These are phyloP conservation scores for Dryomyza anilis DNA, from an alignment of 2,888 invertebrate genomes.

Conservation along the genomic window DNA sequence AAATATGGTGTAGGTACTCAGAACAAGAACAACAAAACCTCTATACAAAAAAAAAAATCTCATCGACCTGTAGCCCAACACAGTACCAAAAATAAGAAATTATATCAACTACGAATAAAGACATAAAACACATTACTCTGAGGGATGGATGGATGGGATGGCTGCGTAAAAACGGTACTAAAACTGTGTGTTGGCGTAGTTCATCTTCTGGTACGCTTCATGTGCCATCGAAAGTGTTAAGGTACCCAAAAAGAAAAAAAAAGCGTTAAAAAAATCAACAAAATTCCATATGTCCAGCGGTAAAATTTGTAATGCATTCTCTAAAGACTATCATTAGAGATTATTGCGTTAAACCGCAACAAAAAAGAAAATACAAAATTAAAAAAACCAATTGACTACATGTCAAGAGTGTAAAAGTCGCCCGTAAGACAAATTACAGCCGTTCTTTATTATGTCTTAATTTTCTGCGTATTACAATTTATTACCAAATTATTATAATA, in stretches of 20 bases:
- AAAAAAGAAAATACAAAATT: too few species aligned
- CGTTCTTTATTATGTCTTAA: slow-evolving; percentile 53
- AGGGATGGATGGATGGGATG: neutral
- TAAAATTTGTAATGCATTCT: neutral
- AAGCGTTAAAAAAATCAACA: too few species aligned
- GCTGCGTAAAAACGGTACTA: neutral
- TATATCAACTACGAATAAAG: too few species aligned
- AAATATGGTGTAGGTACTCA: slow-evolving; percentile 39
- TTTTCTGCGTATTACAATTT: slow-evolving; percentile 37
- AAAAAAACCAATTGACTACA: too few species aligned
- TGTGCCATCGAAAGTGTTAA: slow-evolving; percentile 18
- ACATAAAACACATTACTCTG: too few species aligned
- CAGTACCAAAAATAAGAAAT: too few species aligned
- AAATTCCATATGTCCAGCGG: neutral
- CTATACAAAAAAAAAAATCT: too few species aligned
- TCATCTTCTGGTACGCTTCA: too few species aligned
- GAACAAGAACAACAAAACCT: too few species aligned
- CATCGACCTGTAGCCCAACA: too few species aligned
- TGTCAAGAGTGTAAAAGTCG: too few species aligned
- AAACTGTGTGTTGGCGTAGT: neutral
- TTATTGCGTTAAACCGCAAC: slow-evolving; percentile 8
- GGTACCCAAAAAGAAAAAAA: too few species aligned
- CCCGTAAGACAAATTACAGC: slow-evolving; percentile 19
- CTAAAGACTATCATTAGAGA: slow-evolving; percentile 27
- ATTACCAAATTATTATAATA: slow-evolving; percentile 1